Evolutionary conservation across 2,888 invertebrate genomes (phyloP), one percentile per base, ranked within the genome.

Genomic region (Chymomyza procnemis): DNA sequence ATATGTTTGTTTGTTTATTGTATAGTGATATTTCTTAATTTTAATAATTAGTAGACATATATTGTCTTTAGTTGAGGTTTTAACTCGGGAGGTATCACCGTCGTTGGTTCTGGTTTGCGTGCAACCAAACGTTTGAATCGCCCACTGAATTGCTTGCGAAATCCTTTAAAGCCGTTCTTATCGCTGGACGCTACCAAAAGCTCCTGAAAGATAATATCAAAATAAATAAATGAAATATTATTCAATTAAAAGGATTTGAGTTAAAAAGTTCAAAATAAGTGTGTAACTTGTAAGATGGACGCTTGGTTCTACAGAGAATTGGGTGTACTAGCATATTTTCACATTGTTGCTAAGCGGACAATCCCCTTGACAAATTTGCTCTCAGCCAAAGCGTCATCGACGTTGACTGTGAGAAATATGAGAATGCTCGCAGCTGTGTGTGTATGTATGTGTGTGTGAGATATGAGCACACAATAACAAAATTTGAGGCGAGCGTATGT

Each of bases 21-120:
- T 8, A 50, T 50, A 50, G 14, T 50, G 1, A 16, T 50, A 8
- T 50, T 50, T n/a, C 19, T 50, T 50, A 54, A 66, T 54, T 50
- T 61, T 19, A n/a, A 41, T 22, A 63, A 48, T 79, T 80, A 96
- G 92, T 96, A 96, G 90, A 96, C 96, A 92, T 96, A 96, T 89
- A 96, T 96, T 90, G 96, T 95, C 92, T 96, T 96, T 83, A 96
- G 93, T 92, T 96, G 96, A 83, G 96, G 96, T 91, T 95, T 95
- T 88, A 96, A 93, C 92, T 96, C 96, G 68, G 96, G 95, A 85
- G 96, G 96, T 92, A 96, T 96, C 91, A 95, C 94, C 92, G 95
- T 95, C 78, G 94, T 93, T 90, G 96, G 95, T 91, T 95, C 94
- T 76, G 95, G 94, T 92, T 96, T 96, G 93, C 94, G 95, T 91